Percentiles rank a stretch among this genome's conserved stretches.
These are phyloP conservation scores for Sebastes wilsoni DNA, from an alignment of 2,797 vertebrate species.

Conservation along the genomic window DNA sequence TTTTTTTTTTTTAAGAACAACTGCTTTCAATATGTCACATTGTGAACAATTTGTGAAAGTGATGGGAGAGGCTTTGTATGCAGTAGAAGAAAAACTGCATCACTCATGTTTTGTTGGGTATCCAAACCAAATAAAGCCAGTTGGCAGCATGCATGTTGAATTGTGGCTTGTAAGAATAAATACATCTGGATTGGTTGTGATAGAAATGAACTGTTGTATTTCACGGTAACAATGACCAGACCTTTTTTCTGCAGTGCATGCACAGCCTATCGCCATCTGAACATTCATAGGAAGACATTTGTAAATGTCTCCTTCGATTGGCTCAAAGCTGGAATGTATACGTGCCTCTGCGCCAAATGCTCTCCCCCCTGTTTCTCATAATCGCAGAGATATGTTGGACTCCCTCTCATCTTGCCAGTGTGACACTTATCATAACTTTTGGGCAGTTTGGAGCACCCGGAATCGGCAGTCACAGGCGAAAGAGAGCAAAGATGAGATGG, in stretches of 20 bases:
- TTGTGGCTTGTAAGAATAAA: slow-evolving; percentile 26
- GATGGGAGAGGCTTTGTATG: not conserved
- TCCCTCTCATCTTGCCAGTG: not conserved
- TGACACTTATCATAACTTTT: slow-evolving; percentile 18
- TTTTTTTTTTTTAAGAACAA: not conserved
- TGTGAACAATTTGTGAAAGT: slow-evolving; percentile 38
- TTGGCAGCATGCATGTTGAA: slow-evolving; percentile 9
- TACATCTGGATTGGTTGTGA: slow-evolving; percentile 19
- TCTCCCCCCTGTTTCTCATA: slow-evolving; percentile 16
- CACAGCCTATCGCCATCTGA: slow-evolving; percentile 12
- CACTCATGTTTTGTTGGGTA: slow-evolving; percentile 11
- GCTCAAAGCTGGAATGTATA: slow-evolving; percentile 22
- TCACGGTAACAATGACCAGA: slow-evolving; percentile 31
- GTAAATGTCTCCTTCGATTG: slow-evolving; percentile 8
- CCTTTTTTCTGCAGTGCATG: not conserved
- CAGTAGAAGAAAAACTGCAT: slow-evolving; percentile 8
- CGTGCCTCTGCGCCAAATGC: not conserved
- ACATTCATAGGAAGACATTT: slow-evolving; percentile 38
- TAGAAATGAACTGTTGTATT: slow-evolving; percentile 16
- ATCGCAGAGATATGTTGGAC: not conserved
- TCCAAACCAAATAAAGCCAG: slow-evolving; percentile 36
- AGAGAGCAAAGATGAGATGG: slow-evolving; percentile 5
- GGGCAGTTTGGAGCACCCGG: not conserved
- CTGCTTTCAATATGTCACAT: slow-evolving; percentile 45
- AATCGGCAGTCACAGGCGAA: slow-evolving; percentile 9